Evolutionary conservation across 2,797 vertebrate species (phyloP).

Genomic region (Notamacropus eugenii): DNA sequence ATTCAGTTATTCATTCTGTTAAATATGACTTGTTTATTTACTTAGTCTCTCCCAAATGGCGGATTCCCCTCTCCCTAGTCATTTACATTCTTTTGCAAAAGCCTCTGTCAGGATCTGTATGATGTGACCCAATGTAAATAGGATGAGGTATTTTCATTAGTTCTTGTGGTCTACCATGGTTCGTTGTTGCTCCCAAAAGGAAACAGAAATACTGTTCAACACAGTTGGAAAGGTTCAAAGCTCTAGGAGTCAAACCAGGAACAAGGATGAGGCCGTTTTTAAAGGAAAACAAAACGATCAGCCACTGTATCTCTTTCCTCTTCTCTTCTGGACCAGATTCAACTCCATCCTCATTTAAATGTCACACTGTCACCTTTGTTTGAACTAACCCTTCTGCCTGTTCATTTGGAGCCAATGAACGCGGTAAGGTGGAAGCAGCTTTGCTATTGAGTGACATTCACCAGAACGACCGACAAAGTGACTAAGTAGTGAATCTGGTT

Average conservation of each 20-base stretch:
- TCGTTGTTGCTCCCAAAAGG: conserved; percentile 42
- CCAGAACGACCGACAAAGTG: conserved; percentile 9
- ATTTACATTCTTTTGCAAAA: conserved; percentile 55
- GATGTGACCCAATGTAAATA: conserved; percentile 63
- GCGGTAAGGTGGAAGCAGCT: conserved; percentile 66
- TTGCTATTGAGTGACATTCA: conserved; percentile 42
- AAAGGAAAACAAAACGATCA: conserved; percentile 67
- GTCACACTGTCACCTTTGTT: conserved; percentile 62
- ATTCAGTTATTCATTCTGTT: conserved; percentile 54
- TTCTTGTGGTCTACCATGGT: conserved; percentile 67
- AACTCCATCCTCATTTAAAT: conserved; percentile 48
- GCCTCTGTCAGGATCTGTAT: conserved; percentile 62
- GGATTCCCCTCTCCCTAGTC: conserved; percentile 22
- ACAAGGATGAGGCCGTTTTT: conserved; percentile 50
- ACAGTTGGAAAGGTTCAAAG: conserved; percentile 55
- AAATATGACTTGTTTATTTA: conserved; percentile 58
- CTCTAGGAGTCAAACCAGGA: conserved; percentile 55
- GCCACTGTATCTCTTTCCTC: conserved; percentile 22
- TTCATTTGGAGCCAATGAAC: conserved; percentile 65
- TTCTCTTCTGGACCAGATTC: conserved; percentile 42
- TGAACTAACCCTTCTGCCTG: conserved; percentile 52
- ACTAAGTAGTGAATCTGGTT: not conserved
- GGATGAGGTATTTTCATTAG: conserved; percentile 66
- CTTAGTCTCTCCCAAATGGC: conserved; percentile 55
- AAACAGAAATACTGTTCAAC: conserved; percentile 56